Base-by-base conservation (phyloP, 2,888 invertebrate species). In the Nomada fabriciana region DNA sequence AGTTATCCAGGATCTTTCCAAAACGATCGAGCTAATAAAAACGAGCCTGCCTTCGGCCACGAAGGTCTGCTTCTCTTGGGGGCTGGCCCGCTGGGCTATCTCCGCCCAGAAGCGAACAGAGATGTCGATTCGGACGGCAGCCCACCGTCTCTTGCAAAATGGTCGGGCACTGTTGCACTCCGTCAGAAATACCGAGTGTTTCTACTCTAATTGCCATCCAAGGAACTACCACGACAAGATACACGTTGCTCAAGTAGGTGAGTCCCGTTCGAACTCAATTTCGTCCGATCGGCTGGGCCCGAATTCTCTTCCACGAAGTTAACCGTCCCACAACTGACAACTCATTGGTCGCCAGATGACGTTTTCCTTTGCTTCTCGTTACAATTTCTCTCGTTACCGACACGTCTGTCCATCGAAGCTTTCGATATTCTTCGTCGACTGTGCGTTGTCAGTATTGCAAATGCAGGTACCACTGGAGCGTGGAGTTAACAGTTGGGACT, bases 161-260 rank as follows among this genome's bases (percentile, higher is more conserved):
- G 93, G 92, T 93, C 92, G 93, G 76, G 86, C 91, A 59, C 76
- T 93, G 67, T 67, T 93, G 60, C 93, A 92, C 73, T 88, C 90
- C 78, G 69, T 91, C 65, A 89, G 88, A 78, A 91, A 91, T 85
- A 86, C 86, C 83, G 88, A 91, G 76, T 83, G 69, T 79, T 82
- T 86, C 73, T 90, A 86, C 85, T 85, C 88, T 78, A 87, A 86
- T 80, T 83, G 63, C 77, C 87, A 90, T 71, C 76, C 89, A 68
- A 89, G 87, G 75, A 87, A 85, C 67, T 85, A 91, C 64, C 72
- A 86, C 85, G 89, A 90, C 93, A 93, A 93, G 84, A 93, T 93
- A 93, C 93, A 93, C 92, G 91, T 92, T 93, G 91, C 84, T 82
- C 91, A 91, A 92, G 89, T 91, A 93, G 92, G 93, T 91, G 80